A percentile compares a stretch with the other conserved stretches of the same genome.
Evolutionary conservation across 2,113 vertebrate genomes (phyloP).

Genomic region (Corythaeola cristata): DNA sequence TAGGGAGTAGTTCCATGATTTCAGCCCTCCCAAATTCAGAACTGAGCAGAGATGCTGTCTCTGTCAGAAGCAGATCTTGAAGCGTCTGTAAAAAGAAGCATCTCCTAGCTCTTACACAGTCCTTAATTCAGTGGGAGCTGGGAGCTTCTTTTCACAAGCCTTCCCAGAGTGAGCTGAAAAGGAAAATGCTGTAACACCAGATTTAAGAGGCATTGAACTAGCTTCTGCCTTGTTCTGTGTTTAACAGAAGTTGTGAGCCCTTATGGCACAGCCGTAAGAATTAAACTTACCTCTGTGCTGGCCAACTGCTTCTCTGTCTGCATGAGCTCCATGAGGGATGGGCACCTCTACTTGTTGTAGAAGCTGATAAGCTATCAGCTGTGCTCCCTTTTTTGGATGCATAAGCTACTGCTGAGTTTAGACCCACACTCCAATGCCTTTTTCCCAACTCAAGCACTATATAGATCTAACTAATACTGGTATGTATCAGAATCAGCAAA

Average conservation of each 20-base stretch:
- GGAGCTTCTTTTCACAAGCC: background rate
- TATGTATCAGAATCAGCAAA: background rate
- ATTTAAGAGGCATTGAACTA: background rate
- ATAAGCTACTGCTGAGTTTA: background rate
- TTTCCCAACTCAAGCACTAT: background rate
- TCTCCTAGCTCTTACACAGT: background rate
- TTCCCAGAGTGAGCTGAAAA: background rate
- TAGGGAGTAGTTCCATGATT: background rate
- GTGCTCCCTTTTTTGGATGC: background rate
- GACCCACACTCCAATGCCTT: background rate
- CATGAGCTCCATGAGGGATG: background rate
- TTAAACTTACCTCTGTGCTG: background rate
- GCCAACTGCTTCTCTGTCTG: background rate
- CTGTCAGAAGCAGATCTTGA: background rate
- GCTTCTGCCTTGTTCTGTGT: background rate
- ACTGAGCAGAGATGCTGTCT: background rate
- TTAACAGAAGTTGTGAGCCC: background rate
- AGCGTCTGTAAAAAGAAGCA: background rate
- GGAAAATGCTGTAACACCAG: background rate
- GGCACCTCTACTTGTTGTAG: background rate
- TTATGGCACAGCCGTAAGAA: background rate
- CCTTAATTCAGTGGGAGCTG: background rate
- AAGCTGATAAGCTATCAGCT: background rate
- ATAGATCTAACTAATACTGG: background rate
- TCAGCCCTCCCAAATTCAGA: background rate